Base-by-base conservation (phyloP, 2,113 vertebrate genomes). In the Xiphophorus couchianus region DNA sequence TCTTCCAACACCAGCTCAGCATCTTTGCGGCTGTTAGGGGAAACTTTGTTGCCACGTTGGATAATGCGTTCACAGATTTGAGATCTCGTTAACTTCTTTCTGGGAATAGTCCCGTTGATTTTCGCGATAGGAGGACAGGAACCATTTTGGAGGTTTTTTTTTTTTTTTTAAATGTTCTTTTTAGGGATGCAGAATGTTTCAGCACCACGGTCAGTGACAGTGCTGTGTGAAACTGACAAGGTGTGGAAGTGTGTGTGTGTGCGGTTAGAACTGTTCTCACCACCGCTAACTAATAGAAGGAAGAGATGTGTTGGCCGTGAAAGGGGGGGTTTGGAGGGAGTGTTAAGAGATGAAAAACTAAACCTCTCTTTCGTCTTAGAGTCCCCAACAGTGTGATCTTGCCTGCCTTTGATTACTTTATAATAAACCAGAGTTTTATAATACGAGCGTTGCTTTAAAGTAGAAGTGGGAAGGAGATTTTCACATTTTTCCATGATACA, bases 141-240 rank as follows among this genome's bases (percentile, higher is more conserved):
- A 44, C 27, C 35, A 31, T 62, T 72, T 17, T 39, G 39, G 33
- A 35, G 33, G 33, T 8, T 35, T 35, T 3, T 39, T 39, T 39
- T 39, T 39, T 39, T 28, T 37, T 39, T 39, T 39, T 0, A 10
- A 10, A 10, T 39, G 10, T 39, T 39, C 13, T 39, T 39, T 39
- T 13, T 9, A 35, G 8, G 37, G 19, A 30, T 60, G 65, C 28
- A 19, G 81, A 64, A 61, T 11, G 27, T 86, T 93, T 94, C 93
- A 94, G 91, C 84, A 94, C 93, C 90, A 91, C 37, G 93, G 94
- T 74, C 93, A 94, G 94, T 85, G 88, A 80, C 89, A 77, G 75
- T 64, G 51, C 33, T 27, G 13, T 67, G 74, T 64, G 51, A 76
- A 60, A 31, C 12, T 44, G 60, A 60, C 8, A 5, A 51, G n/a